Base-by-base conservation (phyloP, 2,888 invertebrate species). In the Drepana falcataria region DNA sequence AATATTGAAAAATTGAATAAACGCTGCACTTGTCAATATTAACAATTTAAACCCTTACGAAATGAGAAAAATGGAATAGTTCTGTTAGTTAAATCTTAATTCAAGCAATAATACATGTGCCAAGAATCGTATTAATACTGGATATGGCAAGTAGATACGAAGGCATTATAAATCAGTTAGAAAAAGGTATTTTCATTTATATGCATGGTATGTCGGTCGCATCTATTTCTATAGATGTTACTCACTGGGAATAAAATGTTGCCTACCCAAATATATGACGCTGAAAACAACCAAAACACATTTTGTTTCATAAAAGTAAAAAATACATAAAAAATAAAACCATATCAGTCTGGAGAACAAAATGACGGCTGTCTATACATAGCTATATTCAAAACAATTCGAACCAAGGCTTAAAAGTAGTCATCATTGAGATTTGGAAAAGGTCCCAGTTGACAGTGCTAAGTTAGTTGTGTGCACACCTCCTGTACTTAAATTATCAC, bases 401-500 rank as follows among this genome's bases (percentile, higher is more conserved):
- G 71, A 81, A 79, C 67, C 59, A 82, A 80, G 9, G 66, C 68
- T 71, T 70, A 66, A 74, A 82, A 81, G 74, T 78, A 83, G 73
- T 81, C 80, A 79, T 71, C 65, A 74, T 74, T 77, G 79, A 75
- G 79, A 79, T 81, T 82, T 81, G 77, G 73, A 77, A 77, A 75
- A 74, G 78, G 78, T 81, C 76, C 79, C 77, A 67, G 72, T 70
- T 70, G 68, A 71, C 66, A 72, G 71, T 64, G 65, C 69, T 65
- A 64, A 56, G 66, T 73, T 66, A 73, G 71, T 75, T 69, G 77
- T 81, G 84, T 82, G 83, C 82, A 81, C 77, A 69, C 77, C 75
- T 82, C 81, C 84, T 85, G 87, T 83, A 85, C 85, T 86, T 82
- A 80, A 67, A 69, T 81, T 85, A 85, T 88, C 86, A 84, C 85